Evolutionary conservation across 2,113 vertebrate genomes (phyloP), one percentile per base, ranked within the genome.

Genomic region (Callopanchax toddi): DNA sequence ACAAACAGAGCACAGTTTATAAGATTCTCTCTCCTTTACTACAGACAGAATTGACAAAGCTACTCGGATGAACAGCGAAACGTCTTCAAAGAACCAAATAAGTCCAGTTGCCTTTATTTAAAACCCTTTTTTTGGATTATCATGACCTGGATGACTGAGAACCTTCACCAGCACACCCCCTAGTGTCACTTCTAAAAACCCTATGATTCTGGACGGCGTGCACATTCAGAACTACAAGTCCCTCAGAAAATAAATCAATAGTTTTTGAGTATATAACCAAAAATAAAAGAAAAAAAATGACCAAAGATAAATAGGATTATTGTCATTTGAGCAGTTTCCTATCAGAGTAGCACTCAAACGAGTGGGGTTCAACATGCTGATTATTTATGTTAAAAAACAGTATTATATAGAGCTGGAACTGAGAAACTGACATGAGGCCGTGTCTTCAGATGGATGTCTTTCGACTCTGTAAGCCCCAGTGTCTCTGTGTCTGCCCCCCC

Each of bases 391-490:
- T 26, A 65, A 66, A 67, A 76, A 67, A 58, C 80, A 76, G 72
- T 77, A 60, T 87, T 78, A 76, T 71, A 66, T 84, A 58, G 55
- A 82, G 67, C 83, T 83, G 87, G 89, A 91, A 91, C 89, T 89
- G 86, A 91, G 84, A 87, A 86, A 85, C 82, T 88, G 89, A 88
- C 86, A 87, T 51, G 67, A 88, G 85, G 85, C 84, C 66, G 72
- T 64, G 78, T 82, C 80, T 90, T 80, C 80, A 79, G 82, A 86
- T 83, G 83, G 76, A 89, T 74, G 88, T 88, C 85, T 81, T 83
- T 77, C 68, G 78, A 80, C 83, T 81, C 72, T 78, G 81, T 76
- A 60, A 66, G 62, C 66, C 78, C 80, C 58, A 32, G 45, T 82
- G 58, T 68, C 22, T 71, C 76, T 54, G 51, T 36, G 37, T 76